Conservation (phyloP, 2,888 invertebrate genomes). For the Acronicta leporina region DNA sequence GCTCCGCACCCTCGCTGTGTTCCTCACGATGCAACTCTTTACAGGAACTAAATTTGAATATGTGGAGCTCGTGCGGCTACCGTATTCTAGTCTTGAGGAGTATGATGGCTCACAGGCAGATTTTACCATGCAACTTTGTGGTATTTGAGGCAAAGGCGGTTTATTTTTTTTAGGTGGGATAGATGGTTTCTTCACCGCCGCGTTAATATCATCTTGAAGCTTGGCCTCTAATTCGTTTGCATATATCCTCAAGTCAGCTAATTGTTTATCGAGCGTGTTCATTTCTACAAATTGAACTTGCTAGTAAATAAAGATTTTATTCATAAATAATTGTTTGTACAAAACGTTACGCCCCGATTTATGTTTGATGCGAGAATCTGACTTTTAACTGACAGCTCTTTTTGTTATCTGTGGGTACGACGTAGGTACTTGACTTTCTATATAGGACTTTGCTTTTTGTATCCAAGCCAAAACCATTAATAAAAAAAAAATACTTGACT, state of each 20-base stretch:
- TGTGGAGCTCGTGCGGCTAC: conserved; percentile 83
- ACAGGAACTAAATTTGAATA: conserved; percentile 86
- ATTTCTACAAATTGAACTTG: conserved; percentile 60
- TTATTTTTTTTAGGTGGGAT: conserved; percentile 86
- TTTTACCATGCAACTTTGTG: conserved; percentile 93
- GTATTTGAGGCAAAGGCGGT: conserved; percentile 90
- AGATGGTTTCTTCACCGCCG: conserved; percentile 83
- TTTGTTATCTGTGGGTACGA: neutral
- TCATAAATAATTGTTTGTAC: conserved; percentile 24
- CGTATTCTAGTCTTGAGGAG: conserved; percentile 91
- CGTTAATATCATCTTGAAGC: conserved; percentile 85
- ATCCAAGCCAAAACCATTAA: too few species aligned
- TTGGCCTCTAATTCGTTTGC: conserved; percentile 86
- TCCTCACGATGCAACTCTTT: conserved; percentile 86
- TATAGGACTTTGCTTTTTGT: too few species aligned
- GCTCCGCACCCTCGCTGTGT: conserved; percentile 77
- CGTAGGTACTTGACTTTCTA: too few species aligned
- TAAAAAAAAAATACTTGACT: too few species aligned
- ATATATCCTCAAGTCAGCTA: conserved; percentile 84
- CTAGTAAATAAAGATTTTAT: conserved; percentile 33
- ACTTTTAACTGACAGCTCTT: conserved; percentile 28
- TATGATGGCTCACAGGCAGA: conserved; percentile 93
- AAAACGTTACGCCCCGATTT: conserved; percentile 55
- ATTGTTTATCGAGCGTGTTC: conserved; percentile 84
- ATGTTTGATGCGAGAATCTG: conserved; percentile 56